Base-by-base conservation (phyloP, 2,113 vertebrate species). In the Athene noctua region DNA sequence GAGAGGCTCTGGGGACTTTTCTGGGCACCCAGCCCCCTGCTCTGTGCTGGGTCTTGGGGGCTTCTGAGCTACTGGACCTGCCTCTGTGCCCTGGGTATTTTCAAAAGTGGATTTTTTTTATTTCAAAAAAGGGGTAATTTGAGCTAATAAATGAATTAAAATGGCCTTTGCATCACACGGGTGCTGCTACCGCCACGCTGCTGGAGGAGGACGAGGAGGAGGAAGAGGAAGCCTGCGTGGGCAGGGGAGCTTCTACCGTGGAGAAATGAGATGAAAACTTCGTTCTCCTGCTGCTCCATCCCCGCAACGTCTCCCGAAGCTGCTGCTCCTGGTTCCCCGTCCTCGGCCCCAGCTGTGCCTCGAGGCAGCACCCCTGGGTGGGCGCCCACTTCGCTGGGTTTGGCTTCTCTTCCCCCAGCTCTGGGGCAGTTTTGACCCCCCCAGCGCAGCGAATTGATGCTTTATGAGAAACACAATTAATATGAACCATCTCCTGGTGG, bases 141-240 rank as follows among this genome's bases (percentile, higher is more conserved):
- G 42, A 49, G 68, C 19, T 27, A 27, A 47, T 59, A 55, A 61
- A 54, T 59, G 30, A 70, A 44, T 70, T 40, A 74, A 78, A 61
- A 11, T 8, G 34, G 15, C 34, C 52, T 44, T 8, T 17, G 34
- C 46, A 3, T n/a, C 4, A 3, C 40, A 3, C 1, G 27, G 79
- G 42, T 16, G 40, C 34, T 13, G 47, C 61, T 10, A 17, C 18
- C 2, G 6, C 47, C 6, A 4, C 4, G 1, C 25, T 2, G 3
- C 2, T 15, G 46, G 58, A 62, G 15, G 46, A 44, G 27, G 46
- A 44, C 19, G 49, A 42, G 13, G 65, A 70, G 22, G 77, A 81
- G 40, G 63, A 67, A 14, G 75, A 79, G 13, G 65, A 36, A 14
- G 51, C 25, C 34, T 6, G 3, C 6, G 2, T 1, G 5, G 21